phyloP scores from a whole-genome alignment of 1,140 invertebrate species.

The Euwallacea similis region DNA sequence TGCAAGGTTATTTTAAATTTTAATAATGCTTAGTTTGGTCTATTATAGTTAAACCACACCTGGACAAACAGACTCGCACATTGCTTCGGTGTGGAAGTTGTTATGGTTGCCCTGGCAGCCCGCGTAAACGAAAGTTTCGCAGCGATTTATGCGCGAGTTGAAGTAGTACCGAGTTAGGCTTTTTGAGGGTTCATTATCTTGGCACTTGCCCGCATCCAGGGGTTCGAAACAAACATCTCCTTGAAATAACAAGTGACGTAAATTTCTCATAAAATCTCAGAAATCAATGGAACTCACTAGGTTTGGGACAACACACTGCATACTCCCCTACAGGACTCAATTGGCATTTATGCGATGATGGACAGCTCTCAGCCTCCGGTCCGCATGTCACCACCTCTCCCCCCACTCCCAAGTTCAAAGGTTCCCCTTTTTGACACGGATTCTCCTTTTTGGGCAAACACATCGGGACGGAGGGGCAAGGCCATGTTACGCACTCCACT shows the following conservation, averaged over 20 bases:
- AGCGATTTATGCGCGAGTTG: slow-evolving; percentile 74
- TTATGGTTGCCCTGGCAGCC: slow-evolving; percentile 85
- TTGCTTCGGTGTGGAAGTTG: slow-evolving; percentile 80
- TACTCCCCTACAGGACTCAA: slow-evolving; percentile 77
- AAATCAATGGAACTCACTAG: slow-evolving; percentile 57
- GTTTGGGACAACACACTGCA: slow-evolving; percentile 82
- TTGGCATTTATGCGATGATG: slow-evolving; percentile 81
- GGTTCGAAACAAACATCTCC: slow-evolving; percentile 82
- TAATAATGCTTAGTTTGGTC: too few species aligned
- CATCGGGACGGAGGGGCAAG: slow-evolving; percentile 76
- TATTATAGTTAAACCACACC: slow-evolving; percentile 50
- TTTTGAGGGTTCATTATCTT: slow-evolving; percentile 43
- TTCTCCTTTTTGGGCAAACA: slow-evolving; percentile 77
- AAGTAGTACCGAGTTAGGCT: slow-evolving; percentile 75
- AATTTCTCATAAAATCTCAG: not conserved
- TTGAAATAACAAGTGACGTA: slow-evolving; percentile 45
- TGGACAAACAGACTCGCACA: slow-evolving; percentile 82
- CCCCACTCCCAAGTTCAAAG: slow-evolving; percentile 60
- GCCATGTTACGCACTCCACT: slow-evolving; percentile 57
- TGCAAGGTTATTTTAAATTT: slow-evolving; percentile 24
- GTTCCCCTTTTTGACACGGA: slow-evolving; percentile 69
- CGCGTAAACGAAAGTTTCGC: slow-evolving; percentile 69
- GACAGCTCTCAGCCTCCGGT: slow-evolving; percentile 71
- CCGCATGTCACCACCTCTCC: slow-evolving; percentile 68
- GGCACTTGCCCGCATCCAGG: slow-evolving; percentile 64